These are phyloP conservation scores for Eupithecia subfuscata DNA, from an alignment of 2,888 invertebrate genomes.

Conservation along the genomic window DNA sequence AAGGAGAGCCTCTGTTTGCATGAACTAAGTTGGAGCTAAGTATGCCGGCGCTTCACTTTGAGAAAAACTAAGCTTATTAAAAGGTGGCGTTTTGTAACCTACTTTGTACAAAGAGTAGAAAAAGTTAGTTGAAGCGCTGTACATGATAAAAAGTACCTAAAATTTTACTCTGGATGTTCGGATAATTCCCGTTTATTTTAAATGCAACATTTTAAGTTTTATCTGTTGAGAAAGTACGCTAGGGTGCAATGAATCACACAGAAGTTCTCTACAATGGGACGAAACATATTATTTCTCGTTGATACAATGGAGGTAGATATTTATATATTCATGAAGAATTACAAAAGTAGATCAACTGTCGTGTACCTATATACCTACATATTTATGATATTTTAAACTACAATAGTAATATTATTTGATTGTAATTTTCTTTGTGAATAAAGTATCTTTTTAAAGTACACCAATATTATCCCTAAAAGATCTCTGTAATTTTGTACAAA, in stretches of 20 bases:
- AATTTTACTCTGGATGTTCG: not conserved
- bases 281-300: not conserved
- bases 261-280: not conserved
- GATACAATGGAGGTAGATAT: not conserved
- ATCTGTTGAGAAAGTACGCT: not conserved
- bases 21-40: constrained; percentile 26
- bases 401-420: too few species aligned
- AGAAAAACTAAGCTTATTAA: constrained; percentile 19
- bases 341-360: not conserved
- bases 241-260: not conserved
- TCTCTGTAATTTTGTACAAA: too few species aligned
- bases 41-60: constrained; percentile 16
- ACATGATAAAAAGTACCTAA: not conserved
- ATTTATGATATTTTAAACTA: too few species aligned
- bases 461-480: too few species aligned
- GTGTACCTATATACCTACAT: not conserved
- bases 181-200: not conserved
- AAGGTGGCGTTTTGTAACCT: constrained; percentile 1
- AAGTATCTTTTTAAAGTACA: too few species aligned
- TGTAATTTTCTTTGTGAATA: too few species aligned
- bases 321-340: not conserved
- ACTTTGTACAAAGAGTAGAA: not conserved
- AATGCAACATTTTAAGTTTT: not conserved
- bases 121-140: not conserved
- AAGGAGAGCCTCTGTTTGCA: constrained; percentile 22